Evolutionary conservation across 2,113 vertebrate genomes (phyloP), one percentile per base, ranked within the genome.

Genomic region (Cochlearius cochlearius): DNA sequence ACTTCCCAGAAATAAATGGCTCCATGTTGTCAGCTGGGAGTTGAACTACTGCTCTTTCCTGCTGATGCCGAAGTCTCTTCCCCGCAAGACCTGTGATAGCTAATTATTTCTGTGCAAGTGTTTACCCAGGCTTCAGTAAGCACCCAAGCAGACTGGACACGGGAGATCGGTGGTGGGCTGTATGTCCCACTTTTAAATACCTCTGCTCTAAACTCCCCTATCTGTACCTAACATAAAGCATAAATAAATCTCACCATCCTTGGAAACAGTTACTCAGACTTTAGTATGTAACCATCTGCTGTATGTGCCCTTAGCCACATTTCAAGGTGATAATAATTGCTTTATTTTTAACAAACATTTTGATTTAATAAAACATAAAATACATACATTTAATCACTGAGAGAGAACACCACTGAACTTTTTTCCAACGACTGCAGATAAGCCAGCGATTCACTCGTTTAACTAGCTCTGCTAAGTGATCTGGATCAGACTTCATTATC

Each of bases 401-500:
- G 87, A 99, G 98, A 2, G 98, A 97, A 74, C 99, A 99, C 99
- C 99, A 99, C 16, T 99, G 99, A 50, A 99, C 98, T 97, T 99
- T 99, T 98, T 99, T 99, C 99, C 99, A 99, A 67, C 99, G 99
- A 97, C 99, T 99, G 98, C 99, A 99, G 96, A 99, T 98, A 20
- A 99, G 98, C 99, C 99, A 99, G 91, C 98, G 98, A 98, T 99
- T 99, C 95, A 99, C 99, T 89, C 98, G 98, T 93, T 99, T 99
- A 87, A 99, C 98, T 94, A 99, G 97, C 96, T 99, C 99, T 5
- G 99, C 99, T 93, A 99, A 98, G 96, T 99, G 99, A 72, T 99
- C 99, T 0, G 99, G 99, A 96, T 99, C 99, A 34, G 99, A 99
- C 97, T 99, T 99, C 99, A 99, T 99, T 94, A 99, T 99, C 97